These are phyloP conservation scores for Grus americana DNA, from an alignment of 2,113 vertebrate species.

Conservation along the genomic window DNA sequence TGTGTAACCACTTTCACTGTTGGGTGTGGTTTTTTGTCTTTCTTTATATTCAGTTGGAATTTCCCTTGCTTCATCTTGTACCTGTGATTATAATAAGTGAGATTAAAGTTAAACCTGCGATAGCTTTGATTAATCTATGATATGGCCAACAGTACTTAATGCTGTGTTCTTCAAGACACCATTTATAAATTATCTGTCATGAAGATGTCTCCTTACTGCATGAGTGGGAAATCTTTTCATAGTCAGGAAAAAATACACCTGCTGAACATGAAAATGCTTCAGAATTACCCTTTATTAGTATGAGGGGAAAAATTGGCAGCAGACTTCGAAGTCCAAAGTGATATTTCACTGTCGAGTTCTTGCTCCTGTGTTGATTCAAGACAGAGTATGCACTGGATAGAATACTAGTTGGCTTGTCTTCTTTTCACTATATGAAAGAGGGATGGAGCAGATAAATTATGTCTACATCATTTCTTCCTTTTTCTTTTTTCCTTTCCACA, in stretches of 20 bases:
- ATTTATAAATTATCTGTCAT: not conserved
- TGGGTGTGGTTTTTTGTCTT: not conserved
- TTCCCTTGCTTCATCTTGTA: not conserved
- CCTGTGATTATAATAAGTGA: not conserved
- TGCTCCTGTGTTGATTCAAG: not conserved
- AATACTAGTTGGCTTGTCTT: not conserved
- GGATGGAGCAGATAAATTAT: not conserved
- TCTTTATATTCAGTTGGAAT: not conserved
- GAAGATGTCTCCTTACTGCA: too few relatives aligned
- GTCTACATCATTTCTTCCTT: not conserved
- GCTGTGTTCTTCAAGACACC: not conserved
- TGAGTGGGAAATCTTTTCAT: too few relatives aligned
- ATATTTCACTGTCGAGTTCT: not conserved
- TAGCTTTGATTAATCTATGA: not conserved
- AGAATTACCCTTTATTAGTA: not conserved
- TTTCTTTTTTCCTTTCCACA: not conserved
- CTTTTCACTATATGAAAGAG: not conserved
- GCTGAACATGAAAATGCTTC: not conserved
- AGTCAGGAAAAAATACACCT: not conserved
- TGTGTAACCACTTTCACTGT: not conserved
- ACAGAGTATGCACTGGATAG: not conserved
- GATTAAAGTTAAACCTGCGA: not conserved
- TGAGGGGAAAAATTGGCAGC: not conserved
- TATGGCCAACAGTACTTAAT: not conserved
- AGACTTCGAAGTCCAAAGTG: not conserved